Conservation (phyloP, 1,140 invertebrate species). For the Macrotrachela quadricornifera region DNA sequence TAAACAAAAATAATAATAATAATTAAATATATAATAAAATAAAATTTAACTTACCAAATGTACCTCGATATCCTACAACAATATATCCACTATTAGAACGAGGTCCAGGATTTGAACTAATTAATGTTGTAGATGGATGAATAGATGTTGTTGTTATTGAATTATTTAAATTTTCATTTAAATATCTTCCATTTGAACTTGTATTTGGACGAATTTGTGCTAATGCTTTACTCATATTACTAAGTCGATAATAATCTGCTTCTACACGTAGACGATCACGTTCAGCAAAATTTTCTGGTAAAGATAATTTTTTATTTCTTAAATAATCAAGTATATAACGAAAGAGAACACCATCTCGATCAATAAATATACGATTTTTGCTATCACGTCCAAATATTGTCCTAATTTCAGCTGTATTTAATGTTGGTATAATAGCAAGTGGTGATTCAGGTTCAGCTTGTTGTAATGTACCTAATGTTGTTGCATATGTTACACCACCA, state of each 20-base stretch:
- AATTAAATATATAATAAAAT: no score
- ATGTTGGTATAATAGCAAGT: no score
- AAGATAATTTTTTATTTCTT: constrained; percentile 58
- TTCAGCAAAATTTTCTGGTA: constrained; percentile 88
- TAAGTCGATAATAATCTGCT: constrained; percentile 59
- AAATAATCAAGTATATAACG: constrained; percentile 86
- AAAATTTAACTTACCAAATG: constrained; percentile 46
- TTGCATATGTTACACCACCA: constrained; percentile 28
- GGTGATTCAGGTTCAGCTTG: no score
- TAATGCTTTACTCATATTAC: constrained; percentile 23
- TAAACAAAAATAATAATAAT: no score
- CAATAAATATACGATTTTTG: constrained; percentile 60
- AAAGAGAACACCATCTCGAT: constrained; percentile 92
- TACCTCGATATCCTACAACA: constrained; percentile 88
- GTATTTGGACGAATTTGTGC: background rate
- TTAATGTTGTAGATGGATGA: background rate
- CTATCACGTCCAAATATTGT: no score
- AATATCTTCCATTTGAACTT: background rate
- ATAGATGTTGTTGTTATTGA: no score
- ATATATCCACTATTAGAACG: constrained; percentile 45
- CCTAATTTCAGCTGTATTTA: no score
- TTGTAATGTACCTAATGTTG: constrained; percentile 18
- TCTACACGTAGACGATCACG: constrained; percentile 68
- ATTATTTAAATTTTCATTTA: no score
- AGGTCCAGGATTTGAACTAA: background rate